These are phyloP conservation scores for Phataginus tricuspis DNA, from an alignment of 2,797 vertebrate species.

Conservation along the genomic window DNA sequence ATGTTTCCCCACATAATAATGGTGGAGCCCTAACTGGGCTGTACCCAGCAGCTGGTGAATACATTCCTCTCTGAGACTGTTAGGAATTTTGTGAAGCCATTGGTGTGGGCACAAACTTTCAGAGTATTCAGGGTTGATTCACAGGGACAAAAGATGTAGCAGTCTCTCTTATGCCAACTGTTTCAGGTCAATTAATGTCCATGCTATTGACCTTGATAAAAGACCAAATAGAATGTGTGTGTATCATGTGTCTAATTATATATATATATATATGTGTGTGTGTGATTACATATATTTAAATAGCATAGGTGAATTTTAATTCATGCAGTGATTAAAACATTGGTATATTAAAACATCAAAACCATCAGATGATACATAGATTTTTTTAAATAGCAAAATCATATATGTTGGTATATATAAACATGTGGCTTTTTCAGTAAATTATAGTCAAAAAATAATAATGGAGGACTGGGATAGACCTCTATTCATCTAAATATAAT, in stretches of 20 bases:
- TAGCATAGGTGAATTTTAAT: constrained; percentile 18
- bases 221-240: background rate
- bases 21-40: constrained; percentile 20
- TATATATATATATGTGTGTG: background rate
- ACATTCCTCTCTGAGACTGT: constrained; percentile 21
- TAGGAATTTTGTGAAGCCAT: constrained; percentile 31
- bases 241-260: background rate
- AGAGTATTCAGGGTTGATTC: background rate
- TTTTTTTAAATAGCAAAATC: constrained; percentile 1
- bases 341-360: background rate
- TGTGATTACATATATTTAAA: background rate
- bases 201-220: background rate
- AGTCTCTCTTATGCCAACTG: background rate
- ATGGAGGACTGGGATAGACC: background rate
- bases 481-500: background rate
- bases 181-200: background rate
- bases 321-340: background rate
- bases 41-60: constrained; percentile 27
- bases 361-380: background rate
- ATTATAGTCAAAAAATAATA: constrained; percentile 27
- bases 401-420: background rate
- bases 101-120: background rate
- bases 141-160: background rate
- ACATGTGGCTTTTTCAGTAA: background rate
- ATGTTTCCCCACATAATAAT: constrained; percentile 65